phyloP scores from a whole-genome alignment of 1,140 invertebrate species.

The Hormaphis cornu region DNA sequence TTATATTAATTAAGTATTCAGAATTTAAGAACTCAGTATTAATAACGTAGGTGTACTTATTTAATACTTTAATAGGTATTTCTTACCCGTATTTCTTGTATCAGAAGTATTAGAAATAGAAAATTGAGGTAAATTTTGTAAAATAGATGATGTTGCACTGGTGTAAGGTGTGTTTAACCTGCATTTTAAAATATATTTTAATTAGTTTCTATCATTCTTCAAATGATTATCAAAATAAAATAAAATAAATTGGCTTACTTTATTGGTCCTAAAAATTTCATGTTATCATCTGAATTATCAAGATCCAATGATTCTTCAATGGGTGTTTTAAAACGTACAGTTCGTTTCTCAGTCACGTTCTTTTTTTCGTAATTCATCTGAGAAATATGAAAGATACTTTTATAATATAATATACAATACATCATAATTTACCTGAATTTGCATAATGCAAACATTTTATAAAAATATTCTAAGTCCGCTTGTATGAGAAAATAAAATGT shows the following conservation, averaged over 20 bases:
- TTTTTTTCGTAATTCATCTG: slow-evolving; percentile 12
- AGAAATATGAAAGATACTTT: background rate
- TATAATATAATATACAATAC: too few relatives aligned
- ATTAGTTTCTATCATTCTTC: too few relatives aligned
- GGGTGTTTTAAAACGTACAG: slow-evolving; percentile 21
- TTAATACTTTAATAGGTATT: too few relatives aligned
- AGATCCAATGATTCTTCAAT: slow-evolving; percentile 24
- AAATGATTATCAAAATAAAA: background rate
- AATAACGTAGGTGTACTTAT: too few relatives aligned
- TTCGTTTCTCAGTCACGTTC: background rate
- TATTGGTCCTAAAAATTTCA: slow-evolving; percentile 27
- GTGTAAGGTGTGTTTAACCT: slow-evolving; percentile 8
- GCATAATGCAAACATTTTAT: too few relatives aligned
- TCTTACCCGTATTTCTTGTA: background rate
- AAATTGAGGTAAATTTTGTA: slow-evolving; percentile 12
- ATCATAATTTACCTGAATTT: too few relatives aligned
- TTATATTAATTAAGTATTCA: too few relatives aligned
- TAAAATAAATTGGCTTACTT: background rate
- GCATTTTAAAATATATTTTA: background rate
- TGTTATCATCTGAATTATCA: slow-evolving; percentile 9
- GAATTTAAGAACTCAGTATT: too few relatives aligned
- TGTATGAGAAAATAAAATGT: too few relatives aligned
- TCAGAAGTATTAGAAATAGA: background rate
- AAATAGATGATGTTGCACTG: background rate
- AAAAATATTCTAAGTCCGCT: too few relatives aligned